Percentiles rank a stretch among this genome's conserved stretches.
Evolutionary conservation across 2,797 vertebrate genomes (phyloP).

Genomic region (Notamacropus eugenii): DNA sequence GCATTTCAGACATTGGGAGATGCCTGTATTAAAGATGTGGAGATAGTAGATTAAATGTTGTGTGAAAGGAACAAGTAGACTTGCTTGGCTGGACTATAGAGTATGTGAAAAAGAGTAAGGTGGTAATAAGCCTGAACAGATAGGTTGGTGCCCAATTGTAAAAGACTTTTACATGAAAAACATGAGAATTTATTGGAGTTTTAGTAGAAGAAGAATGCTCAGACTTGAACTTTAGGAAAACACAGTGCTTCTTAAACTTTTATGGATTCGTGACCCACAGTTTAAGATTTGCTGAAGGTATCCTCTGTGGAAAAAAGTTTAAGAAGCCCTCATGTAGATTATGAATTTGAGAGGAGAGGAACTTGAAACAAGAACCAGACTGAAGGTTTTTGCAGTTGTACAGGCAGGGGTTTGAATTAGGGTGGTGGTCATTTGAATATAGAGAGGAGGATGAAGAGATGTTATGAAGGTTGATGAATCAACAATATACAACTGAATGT

Average conservation of each 20-base stretch:
- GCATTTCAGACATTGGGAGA: not conserved
- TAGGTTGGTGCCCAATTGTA: too few species aligned
- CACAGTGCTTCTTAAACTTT: too few species aligned
- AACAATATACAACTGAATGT: not conserved
- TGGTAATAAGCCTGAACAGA: not conserved
- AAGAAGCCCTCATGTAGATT: not conserved
- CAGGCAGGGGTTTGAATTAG: not conserved
- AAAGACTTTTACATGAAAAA: too few species aligned
- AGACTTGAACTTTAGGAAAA: not conserved
- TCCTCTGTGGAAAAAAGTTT: too few species aligned
- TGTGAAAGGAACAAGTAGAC: not conserved
- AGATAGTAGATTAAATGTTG: not conserved
- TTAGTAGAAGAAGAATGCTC: too few species aligned
- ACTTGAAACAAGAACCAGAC: not conserved
- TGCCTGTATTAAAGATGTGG: not conserved
- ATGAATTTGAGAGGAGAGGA: not conserved
- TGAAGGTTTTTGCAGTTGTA: not conserved
- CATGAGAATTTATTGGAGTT: too few species aligned
- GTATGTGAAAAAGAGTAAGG: not conserved
- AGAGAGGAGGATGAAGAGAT: not conserved
- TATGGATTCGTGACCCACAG: too few species aligned
- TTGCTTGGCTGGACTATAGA: not conserved
- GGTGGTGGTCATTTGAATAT: not conserved
- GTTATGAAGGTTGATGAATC: not conserved
- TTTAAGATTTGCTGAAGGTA: too few species aligned